Evolutionary conservation across 2,113 vertebrate genomes (phyloP).

Genomic region (Numida meleagris): DNA sequence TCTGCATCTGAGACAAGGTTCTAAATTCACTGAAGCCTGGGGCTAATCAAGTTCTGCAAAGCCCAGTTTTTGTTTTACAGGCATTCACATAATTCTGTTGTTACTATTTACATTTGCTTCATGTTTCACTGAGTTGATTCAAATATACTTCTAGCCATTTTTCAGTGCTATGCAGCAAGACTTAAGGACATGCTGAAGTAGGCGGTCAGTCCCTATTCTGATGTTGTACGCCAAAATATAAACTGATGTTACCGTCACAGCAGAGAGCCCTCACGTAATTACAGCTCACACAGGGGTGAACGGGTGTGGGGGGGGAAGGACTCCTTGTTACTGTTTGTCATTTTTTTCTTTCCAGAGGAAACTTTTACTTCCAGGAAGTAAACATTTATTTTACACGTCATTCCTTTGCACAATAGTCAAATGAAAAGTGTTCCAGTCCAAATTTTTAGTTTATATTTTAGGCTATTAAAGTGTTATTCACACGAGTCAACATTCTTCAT

Average conservation of each 20-base stretch:
- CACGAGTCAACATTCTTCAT: not conserved
- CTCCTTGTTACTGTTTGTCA: not conserved
- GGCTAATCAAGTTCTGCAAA: not conserved
- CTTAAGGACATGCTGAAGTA: not conserved
- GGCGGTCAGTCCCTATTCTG: not conserved
- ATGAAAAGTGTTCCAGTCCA: not conserved
- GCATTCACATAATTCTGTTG: not conserved
- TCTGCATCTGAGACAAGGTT: not conserved
- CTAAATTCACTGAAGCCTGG: not conserved
- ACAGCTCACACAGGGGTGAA: not conserved
- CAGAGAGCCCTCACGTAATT: not conserved
- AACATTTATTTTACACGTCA: not conserved
- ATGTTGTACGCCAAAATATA: not conserved
- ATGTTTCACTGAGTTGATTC: not conserved
- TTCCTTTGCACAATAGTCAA: not conserved
- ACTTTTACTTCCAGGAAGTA: slow-evolving; percentile 29
- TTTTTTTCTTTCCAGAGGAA: not conserved
- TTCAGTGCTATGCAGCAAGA: not conserved
- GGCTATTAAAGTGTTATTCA: not conserved
- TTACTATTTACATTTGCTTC: not conserved
- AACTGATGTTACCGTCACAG: not conserved
- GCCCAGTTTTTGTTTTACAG: not conserved
- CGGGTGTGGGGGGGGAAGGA: not conserved
- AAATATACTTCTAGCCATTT: not conserved
- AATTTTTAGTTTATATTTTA: not conserved